Evolutionary conservation across 2,113 vertebrate genomes (phyloP).

Genomic region (Athene noctua): DNA sequence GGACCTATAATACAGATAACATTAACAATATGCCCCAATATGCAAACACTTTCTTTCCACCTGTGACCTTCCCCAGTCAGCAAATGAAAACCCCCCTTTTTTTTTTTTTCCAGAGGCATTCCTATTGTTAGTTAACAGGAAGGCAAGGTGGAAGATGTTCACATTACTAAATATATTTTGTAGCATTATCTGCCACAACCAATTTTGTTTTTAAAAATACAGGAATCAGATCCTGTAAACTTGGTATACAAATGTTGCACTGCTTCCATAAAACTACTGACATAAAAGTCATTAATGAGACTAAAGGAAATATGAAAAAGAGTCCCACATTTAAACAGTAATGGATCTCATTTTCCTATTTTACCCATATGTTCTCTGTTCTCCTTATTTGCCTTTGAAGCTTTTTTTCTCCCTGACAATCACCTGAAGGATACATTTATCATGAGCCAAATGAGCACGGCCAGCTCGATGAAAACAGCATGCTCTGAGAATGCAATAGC

Average conservation of each 20-base stretch:
- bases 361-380: not conserved
- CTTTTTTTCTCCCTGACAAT: not conserved
- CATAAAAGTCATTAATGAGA: not conserved
- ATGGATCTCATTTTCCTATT: not conserved
- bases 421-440: not conserved
- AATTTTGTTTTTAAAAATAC: not conserved
- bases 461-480: not conserved
- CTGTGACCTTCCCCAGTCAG: not conserved
- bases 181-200: not conserved
- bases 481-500: not conserved
- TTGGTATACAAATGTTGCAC: not conserved
- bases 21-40: not conserved
- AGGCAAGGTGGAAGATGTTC: not conserved
- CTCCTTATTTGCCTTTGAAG: not conserved
- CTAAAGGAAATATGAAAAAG: not conserved
- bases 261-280: not conserved
- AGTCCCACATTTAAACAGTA: not conserved
- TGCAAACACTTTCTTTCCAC: not conserved
- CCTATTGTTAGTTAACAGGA: not conserved
- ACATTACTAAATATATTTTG: not conserved
- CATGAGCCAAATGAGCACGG: not conserved
- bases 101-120: not conserved
- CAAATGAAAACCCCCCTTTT: accelerated
- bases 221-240: not conserved
- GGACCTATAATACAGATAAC: not conserved